These are phyloP conservation scores for Drosophila carrolli DNA, from an alignment of 1,140 invertebrate genomes.

Conservation along the genomic window DNA sequence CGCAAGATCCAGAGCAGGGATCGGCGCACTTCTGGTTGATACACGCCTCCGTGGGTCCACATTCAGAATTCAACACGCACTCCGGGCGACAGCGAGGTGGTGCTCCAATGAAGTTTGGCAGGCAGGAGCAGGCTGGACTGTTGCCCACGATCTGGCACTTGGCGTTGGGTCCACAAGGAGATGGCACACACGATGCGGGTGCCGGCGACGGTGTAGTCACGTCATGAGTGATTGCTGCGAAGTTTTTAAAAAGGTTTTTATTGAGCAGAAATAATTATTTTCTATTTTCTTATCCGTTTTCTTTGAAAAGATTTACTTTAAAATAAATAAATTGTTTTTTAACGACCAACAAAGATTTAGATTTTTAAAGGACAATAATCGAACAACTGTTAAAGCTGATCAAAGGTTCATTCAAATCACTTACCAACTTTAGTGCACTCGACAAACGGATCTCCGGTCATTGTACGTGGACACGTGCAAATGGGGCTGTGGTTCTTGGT, in stretches of 20 bases:
- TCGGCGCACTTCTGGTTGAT: slow-evolving; percentile 89
- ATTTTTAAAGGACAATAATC: too few relatives aligned
- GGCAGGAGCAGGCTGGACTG: slow-evolving; percentile 91
- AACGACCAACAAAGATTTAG: too few relatives aligned
- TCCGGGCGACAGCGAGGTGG: slow-evolving; percentile 92
- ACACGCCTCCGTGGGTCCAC: slow-evolving; percentile 89
- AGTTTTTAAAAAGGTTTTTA: neutral
- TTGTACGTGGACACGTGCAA: slow-evolving; percentile 87
- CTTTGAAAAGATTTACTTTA: too few relatives aligned
- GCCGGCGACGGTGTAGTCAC: slow-evolving; percentile 85
- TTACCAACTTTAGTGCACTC: slow-evolving; percentile 85
- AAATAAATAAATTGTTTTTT: too few relatives aligned
- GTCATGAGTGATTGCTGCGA: slow-evolving; percentile 47
- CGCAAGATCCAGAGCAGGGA: slow-evolving; percentile 91
- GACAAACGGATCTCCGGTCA: slow-evolving; percentile 89
- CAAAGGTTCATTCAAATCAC: slow-evolving; percentile 42
- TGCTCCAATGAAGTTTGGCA: slow-evolving; percentile 90
- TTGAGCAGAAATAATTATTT: neutral
- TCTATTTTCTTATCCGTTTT: neutral
- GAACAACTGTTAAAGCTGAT: too few relatives aligned
- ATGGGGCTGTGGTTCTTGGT: slow-evolving; percentile 88
- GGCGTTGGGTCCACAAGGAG: slow-evolving; percentile 93
- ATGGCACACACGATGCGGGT: slow-evolving; percentile 90
- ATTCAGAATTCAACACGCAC: slow-evolving; percentile 91
- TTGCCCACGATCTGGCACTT: slow-evolving; percentile 90